Percentiles rank a stretch among this genome's conserved stretches.
Evolutionary conservation across 2,888 invertebrate genomes (phyloP).

Genomic region (Sussaba pulchella): DNA sequence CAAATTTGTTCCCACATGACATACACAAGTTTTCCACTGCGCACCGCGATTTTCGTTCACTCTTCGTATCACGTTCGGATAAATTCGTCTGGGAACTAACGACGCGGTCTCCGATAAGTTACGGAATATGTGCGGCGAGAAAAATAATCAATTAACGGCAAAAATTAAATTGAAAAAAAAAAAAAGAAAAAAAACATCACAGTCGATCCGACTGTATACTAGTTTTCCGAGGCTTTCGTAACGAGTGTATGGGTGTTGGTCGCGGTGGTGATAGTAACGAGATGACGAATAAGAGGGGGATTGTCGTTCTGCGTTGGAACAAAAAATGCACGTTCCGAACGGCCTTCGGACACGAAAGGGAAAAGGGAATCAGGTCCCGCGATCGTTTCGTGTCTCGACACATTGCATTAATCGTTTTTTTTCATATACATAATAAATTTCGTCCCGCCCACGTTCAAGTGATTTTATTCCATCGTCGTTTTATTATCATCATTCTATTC

Average conservation of each 20-base stretch:
- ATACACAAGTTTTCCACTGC: neutral
- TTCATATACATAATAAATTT: too few species aligned
- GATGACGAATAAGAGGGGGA: neutral
- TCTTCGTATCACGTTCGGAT: neutral
- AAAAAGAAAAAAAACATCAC: neutral
- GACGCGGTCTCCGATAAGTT: neutral
- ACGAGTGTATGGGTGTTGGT: neutral
- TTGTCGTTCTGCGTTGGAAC: neutral
- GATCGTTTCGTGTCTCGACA: conserved; percentile 34
- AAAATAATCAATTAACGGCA: neutral
- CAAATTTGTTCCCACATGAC: neutral
- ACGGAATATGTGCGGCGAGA: conserved; percentile 1
- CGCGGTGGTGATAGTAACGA: neutral
- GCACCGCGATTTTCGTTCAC: neutral
- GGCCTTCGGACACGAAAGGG: conserved; percentile 51
- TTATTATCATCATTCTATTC: too few species aligned
- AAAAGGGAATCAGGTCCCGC: conserved; percentile 50
- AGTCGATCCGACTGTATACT: neutral
- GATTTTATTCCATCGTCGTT: too few species aligned
- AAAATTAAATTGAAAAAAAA: too few species aligned
- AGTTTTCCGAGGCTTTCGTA: conserved; percentile 9
- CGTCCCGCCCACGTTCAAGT: too few species aligned
- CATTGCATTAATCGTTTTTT: conserved; percentile 8
- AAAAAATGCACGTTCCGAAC: conserved; percentile 47
- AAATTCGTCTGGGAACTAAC: conserved; percentile 1